These are phyloP conservation scores for Plebejus melissa DNA, from an alignment of 2,888 invertebrate genomes.

Conservation along the genomic window DNA sequence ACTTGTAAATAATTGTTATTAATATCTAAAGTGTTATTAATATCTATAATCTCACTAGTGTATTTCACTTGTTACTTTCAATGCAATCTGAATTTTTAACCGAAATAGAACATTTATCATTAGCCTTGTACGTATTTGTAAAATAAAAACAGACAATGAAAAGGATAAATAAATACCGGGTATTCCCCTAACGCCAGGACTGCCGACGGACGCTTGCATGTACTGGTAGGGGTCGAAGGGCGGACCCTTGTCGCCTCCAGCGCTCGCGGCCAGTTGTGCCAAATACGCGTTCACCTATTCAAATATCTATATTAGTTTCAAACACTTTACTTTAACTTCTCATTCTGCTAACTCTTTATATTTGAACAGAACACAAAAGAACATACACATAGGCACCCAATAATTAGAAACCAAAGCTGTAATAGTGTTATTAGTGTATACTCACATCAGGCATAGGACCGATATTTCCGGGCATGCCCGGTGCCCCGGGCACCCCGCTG, in stretches of 20 bases:
- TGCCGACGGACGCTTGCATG: constrained; percentile 88
- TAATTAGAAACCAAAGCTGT: too few species aligned
- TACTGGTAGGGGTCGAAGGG: constrained; percentile 84
- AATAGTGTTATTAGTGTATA: constrained; percentile 19
- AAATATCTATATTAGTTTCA: constrained; percentile 20
- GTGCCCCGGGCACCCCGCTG: constrained; percentile 82
- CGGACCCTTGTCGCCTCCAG: constrained; percentile 89
- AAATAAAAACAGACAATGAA: background rate
- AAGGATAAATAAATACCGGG: constrained; percentile 72
- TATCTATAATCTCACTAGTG: too few species aligned
- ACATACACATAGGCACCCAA: too few species aligned
- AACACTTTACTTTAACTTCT: too few species aligned
- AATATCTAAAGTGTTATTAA: too few species aligned
- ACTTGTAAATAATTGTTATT: too few species aligned
- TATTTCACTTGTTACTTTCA: too few species aligned
- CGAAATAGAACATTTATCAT: too few species aligned
- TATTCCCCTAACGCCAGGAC: constrained; percentile 88
- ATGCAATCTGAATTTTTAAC: too few species aligned
- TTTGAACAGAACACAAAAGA: too few species aligned
- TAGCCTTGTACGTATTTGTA: too few species aligned
- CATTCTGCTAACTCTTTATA: too few species aligned
- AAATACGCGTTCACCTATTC: constrained; percentile 84
- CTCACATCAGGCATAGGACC: constrained; percentile 85
- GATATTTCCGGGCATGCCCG: constrained; percentile 83
- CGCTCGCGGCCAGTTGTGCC: constrained; percentile 84